Evolutionary conservation across 2,113 vertebrate species (phyloP).

Genomic region (Eurypyga helias): DNA sequence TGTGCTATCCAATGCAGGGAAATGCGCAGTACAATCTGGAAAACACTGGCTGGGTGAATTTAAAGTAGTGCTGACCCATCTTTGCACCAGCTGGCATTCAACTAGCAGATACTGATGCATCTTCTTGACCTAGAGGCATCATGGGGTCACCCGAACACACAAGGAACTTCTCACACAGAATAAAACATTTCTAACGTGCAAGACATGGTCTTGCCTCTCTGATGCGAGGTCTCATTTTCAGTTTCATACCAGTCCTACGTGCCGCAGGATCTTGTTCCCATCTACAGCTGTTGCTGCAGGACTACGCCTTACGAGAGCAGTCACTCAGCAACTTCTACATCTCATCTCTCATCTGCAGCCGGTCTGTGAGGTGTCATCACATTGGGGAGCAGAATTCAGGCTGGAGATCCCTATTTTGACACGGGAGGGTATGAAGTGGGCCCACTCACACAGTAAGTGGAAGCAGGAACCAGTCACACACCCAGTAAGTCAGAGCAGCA

Average conservation of each 20-base stretch:
- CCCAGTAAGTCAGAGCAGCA: neutral
- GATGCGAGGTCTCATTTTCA: neutral
- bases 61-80: neutral
- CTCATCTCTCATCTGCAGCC: neutral
- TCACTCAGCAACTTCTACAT: neutral
- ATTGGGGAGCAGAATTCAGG: neutral
- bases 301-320: neutral
- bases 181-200: neutral
- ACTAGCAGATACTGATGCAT: neutral
- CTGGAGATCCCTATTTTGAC: neutral
- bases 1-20: neutral
- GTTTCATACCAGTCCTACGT: neutral
- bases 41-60: neutral
- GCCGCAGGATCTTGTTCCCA: neutral
- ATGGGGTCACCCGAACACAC: neutral
- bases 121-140: neutral
- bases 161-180: neutral
- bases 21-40: neutral
- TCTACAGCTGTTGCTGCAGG: neutral
- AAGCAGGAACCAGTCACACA: neutral
- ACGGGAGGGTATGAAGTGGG: neutral
- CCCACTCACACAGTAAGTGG: neutral
- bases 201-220: neutral
- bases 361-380: neutral
- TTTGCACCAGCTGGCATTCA: neutral